Base-by-base conservation (phyloP, 1,140 invertebrate genomes). In the Ostrea denselamellosa region DNA sequence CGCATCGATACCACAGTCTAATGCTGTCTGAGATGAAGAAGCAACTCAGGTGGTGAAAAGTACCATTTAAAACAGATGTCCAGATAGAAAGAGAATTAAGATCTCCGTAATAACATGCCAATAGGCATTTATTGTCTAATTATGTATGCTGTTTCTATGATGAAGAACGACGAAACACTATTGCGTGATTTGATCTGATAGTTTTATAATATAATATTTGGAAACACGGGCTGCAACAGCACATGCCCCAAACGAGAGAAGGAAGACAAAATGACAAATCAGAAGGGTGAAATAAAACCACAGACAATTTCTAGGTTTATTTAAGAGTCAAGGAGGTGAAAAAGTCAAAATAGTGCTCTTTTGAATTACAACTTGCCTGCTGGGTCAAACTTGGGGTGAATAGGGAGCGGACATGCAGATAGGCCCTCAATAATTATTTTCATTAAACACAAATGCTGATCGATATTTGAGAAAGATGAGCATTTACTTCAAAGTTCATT, bases 261-360 rank as follows among this genome's bases (percentile, higher is more conserved):
- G 34, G 34, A 44, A 44, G 34, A 44, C 34, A 44, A 44, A 44
- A 19, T 19, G 56, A 62, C 17, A 19, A 3, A 5, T 19, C 17
- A 62, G 5, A 62, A 62, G 14, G n/a, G 56, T 17, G n/a, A 62
- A 62, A 62, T 62, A 19, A 62, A 62, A 62, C 19, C 56, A 19
- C 17, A 19, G 17, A n/a, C 17, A 62, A 19, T 62, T 62, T 62
- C 56, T 62, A 44, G 56, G 56, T 62, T 62, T 62, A 62, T n/a
- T 62, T n/a, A 62, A 62, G 17, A 62, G 56, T 62, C 56, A 62
- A 62, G 56, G 56, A 62, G 56, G 56, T 62, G 56, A 62, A 62
- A n/a, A 62, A 62, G 56, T 62, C 56, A 62, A 62, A 62, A 62
- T n/a, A n/a, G 56, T 62, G n/a, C 19, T 62, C 56, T 62, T 7